These are phyloP conservation scores for Gasterosteus nipponicus DNA, from an alignment of 2,113 vertebrate genomes.

Conservation along the genomic window DNA sequence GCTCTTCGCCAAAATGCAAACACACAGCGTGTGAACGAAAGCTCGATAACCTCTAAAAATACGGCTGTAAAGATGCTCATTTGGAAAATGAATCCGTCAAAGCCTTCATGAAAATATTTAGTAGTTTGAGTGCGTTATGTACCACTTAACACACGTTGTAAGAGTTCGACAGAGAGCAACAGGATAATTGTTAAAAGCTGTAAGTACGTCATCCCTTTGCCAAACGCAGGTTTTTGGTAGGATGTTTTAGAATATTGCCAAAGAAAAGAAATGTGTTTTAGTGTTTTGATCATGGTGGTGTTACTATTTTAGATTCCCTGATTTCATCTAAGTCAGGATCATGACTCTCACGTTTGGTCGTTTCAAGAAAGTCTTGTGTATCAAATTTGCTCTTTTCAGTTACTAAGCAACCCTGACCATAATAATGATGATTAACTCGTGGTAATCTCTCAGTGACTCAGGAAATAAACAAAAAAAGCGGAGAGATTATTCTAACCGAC, in stretches of 20 bases:
- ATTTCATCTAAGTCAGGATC: background rate
- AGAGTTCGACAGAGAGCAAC: background rate
- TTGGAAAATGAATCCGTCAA: background rate
- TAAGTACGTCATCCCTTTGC: constrained; percentile 17
- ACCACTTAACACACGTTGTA: background rate
- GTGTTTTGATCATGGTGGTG: background rate
- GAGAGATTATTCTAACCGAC: too few species aligned
- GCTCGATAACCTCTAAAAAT: constrained; percentile 1
- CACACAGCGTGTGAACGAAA: background rate
- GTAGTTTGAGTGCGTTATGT: background rate
- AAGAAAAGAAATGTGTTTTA: background rate
- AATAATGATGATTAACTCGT: background rate
- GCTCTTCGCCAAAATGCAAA: background rate
- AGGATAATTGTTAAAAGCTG: constrained; percentile 31
- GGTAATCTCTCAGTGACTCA: background rate
- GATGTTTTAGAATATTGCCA: background rate
- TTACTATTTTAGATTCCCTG: background rate
- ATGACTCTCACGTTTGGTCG: background rate
- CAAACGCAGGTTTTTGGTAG: constrained; percentile 7
- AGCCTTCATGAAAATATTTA: background rate
- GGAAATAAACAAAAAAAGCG: too few species aligned
- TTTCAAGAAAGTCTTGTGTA: background rate
- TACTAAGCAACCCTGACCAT: background rate
- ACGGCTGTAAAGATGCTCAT: background rate
- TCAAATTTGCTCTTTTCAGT: background rate